Evolutionary conservation across 2,888 invertebrate genomes (phyloP).

Genomic region (Anticlea derivata): DNA sequence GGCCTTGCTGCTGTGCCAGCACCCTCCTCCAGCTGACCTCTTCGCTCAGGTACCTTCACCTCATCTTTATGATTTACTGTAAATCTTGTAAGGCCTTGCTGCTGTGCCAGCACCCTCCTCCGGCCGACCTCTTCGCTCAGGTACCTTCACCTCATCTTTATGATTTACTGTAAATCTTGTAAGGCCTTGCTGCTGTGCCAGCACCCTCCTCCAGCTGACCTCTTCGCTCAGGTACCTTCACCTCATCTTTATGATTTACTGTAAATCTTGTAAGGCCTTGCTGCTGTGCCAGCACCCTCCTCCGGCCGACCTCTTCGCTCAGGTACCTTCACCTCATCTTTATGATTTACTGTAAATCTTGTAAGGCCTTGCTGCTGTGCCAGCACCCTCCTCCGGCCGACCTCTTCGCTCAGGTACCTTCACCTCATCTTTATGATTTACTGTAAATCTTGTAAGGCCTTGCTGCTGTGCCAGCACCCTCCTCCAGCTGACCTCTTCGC

Average conservation of each 20-base stretch:
- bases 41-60: conserved; percentile 87
- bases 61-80: no score
- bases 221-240: conserved; percentile 88
- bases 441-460: no score
- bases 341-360: no score
- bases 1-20: conserved; percentile 84
- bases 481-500: conserved; percentile 87
- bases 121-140: conserved; percentile 88
- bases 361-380: conserved; percentile 85
- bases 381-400: conserved; percentile 81
- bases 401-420: conserved; percentile 88
- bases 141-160: no score
- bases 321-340: no score
- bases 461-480: conserved; percentile 84
- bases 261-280: no score
- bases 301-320: conserved; percentile 87
- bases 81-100: no score
- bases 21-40: conserved; percentile 84
- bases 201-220: conserved; percentile 80
- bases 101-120: conserved; percentile 82
- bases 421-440: no score
- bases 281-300: conserved; percentile 84
- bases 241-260: no score
- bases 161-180: no score
- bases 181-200: conserved; percentile 85